Conservation (phyloP, 2,797 vertebrate genomes). For the Anisognathus igniventris region DNA sequence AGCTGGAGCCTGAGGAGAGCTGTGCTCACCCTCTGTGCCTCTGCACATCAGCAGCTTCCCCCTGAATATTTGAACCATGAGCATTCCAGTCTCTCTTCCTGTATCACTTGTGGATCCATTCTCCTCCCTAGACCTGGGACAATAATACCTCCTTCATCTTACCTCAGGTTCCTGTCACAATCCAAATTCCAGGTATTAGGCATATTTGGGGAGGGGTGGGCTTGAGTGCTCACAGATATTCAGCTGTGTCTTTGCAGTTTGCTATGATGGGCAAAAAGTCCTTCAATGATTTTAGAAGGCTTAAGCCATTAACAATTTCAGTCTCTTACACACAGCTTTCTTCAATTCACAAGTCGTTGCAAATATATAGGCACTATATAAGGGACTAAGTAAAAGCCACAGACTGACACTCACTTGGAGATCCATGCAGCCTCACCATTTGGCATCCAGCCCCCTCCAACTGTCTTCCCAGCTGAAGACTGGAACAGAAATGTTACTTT, state of each 20-base stretch:
- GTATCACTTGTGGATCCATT: neutral
- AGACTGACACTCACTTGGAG: neutral
- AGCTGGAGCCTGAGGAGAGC: neutral
- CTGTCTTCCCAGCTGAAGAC: neutral
- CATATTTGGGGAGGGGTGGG: neutral
- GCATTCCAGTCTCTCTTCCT: neutral
- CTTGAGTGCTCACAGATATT: neutral
- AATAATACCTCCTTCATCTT: neutral
- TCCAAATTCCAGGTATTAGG: neutral
- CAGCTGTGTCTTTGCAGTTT: neutral
- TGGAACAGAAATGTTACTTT: neutral
- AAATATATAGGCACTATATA: neutral
- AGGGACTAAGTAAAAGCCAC: neutral
- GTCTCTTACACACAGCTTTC: rapidly evolving
- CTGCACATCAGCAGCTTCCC: neutral
- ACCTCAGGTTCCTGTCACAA: neutral
- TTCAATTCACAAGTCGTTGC: neutral
- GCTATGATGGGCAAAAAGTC: neutral
- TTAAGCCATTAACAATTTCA: neutral
- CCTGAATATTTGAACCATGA: neutral
- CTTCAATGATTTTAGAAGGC: neutral
- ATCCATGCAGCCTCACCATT: neutral
- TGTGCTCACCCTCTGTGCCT: neutral
- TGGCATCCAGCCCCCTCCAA: neutral
- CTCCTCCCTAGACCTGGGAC: neutral